Evolutionary conservation across 64 coral and sea anemone species (phyloP), one percentile per base, ranked within the genome.

Genomic region (Porites lutea): DNA sequence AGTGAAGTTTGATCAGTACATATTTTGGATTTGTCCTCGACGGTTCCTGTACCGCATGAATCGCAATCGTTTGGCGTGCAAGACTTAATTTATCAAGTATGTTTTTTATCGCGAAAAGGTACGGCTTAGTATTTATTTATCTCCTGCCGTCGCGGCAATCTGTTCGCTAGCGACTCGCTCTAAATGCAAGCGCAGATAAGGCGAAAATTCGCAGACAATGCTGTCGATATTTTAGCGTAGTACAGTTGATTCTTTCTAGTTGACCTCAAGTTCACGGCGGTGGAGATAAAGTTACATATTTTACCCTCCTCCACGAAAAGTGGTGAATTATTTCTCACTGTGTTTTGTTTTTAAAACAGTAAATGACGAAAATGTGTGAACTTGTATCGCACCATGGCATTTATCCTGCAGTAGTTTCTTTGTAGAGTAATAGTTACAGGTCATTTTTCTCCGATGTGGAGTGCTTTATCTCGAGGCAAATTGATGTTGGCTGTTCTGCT

Each of bases 91-190:
- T 13, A 37, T 60, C 60, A 1, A 14, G 43, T 22, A 82, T 82
- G 58, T 18, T 8, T 82, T 82, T 82, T 82, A 82, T 65, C 60
- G 58, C 58, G 4, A 65, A 82, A 82, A 65, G 47, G 53, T 80
- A 60, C 11, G 78, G 9, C 45, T 49, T 43, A 45, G 44, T 68
- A 51, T 84, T 68, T 48, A 61, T 46, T 66, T 66, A 51, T 68
- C 59, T 67, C 45, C 27, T 51, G 46, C 44, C 48, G 81, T 19
- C 8, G 44, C 64, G 27, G 59, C 59, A 37, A 82, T 69, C 21
- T 52, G 59, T 15, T 84, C 59, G 63, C 52, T 48, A 67, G 62
- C 62, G 13, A 68, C 9, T 48, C 44, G 45, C 61, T 10, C 10
- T 48, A 63, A 50, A 21, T 84, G 47, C 46, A n/a, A 63, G 46